Base-by-base conservation (phyloP, 2,113 vertebrate species). In the Callopanchax toddi region DNA sequence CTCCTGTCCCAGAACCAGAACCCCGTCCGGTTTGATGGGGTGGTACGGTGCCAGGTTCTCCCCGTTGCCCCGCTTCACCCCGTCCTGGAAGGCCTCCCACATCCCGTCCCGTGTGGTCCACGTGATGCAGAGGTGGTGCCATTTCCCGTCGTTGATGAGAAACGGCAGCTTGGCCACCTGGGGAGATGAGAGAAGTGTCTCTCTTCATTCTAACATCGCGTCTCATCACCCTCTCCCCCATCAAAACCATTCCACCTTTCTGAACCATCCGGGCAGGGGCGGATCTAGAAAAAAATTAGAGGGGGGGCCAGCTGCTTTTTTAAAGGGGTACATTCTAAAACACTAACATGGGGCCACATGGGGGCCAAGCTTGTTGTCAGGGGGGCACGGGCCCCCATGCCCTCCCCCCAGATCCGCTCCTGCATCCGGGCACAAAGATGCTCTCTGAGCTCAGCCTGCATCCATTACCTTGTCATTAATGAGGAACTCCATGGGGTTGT, bases 1-100 rank as follows among this genome's bases (percentile, higher is more conserved):
- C 76, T 99, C 97, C 83, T 99, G 97, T 48, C 97, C 97, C 82
- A 99, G 85, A 13, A 99, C 95, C 70, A 99, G 92, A n/a, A 98
- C 95, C 0, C 97, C 97, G 22, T 97, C 94, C 0, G 96, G 95
- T 53, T 99, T 99, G 87, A 98, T 97, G 68, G 97, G 97, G 75
- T 98, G 96, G 40, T 97, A 99, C 0, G 97, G 97, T 0, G 97
- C 96, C 90, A 99, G 88, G 79, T 98, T 98, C 71, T 99, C 96
- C 2, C 97, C 97, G 0, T 42, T 95, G 66, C 95, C 96, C 0
- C 94, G 90, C 90, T 94, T 89, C 3, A 95, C 93, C 13, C 97
- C 97, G 0, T 99, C 96, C 89, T 99, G 97, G 86, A 95, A 99
- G 58, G 97, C 97, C 65, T 98, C 97, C 97, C 97, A 98, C 78